Percentiles rank a stretch among this genome's conserved stretches.
These are phyloP conservation scores for Zelleria hepariella DNA, from an alignment of 2,888 invertebrate species.

Conservation along the genomic window DNA sequence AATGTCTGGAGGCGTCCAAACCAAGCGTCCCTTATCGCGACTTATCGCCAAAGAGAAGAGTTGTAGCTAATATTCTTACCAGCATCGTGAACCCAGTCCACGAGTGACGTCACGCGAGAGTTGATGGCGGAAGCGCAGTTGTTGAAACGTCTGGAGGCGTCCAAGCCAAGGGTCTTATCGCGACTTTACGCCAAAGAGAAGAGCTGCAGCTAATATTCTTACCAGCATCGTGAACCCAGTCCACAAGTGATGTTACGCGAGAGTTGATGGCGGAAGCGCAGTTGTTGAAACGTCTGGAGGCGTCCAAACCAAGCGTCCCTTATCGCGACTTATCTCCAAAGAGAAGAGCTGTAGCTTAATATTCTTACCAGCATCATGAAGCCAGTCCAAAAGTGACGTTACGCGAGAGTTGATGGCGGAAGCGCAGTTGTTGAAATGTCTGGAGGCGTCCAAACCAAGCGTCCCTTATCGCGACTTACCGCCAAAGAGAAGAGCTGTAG, in stretches of 20 bases:
- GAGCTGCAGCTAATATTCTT: conserved; percentile 76
- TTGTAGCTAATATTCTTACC: conserved; percentile 43
- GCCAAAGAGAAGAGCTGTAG: conserved; percentile 78
- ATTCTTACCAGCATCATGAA: conserved; percentile 74
- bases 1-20: conserved; percentile 72
- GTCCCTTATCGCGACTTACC: conserved; percentile 80
- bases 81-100: conserved; percentile 77
- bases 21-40: conserved; percentile 77
- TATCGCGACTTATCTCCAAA: conserved; percentile 79
- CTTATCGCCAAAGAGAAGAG: conserved; percentile 73
- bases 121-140: conserved; percentile 72
- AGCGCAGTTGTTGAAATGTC: conserved; percentile 73
- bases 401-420: conserved; percentile 73
- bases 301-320: conserved; percentile 76
- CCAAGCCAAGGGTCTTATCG: conserved; percentile 76
- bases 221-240: conserved; percentile 78
- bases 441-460: conserved; percentile 74
- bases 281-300: conserved; percentile 73
- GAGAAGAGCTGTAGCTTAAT: conserved; percentile 79
- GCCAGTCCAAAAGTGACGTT: conserved; percentile 75
- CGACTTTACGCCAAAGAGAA: conserved; percentile 80
- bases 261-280: conserved; percentile 73
- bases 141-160: conserved; percentile 73
- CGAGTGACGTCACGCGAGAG: conserved; percentile 73
- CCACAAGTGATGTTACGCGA: conserved; percentile 73